phyloP scores from a whole-genome alignment of 2,113 vertebrate species.

The Colistium nudipinnis region DNA sequence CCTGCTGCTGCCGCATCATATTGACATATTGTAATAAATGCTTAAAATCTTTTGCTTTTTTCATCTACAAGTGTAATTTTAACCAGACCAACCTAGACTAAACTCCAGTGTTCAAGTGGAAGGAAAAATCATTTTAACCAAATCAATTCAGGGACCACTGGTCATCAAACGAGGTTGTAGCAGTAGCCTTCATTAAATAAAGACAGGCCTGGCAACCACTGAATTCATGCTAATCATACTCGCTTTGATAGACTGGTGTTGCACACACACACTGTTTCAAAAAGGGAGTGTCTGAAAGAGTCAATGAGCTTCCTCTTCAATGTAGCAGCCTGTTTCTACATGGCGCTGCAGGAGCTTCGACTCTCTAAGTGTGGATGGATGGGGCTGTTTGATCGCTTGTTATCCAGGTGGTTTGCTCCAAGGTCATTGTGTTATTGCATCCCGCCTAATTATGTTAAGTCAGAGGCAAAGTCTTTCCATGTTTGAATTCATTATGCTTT shows the following conservation, averaged over 20 bases:
- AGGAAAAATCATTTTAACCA: neutral
- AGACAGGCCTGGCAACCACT: neutral
- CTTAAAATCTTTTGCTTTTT: neutral
- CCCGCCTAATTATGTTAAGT: constrained; percentile 64
- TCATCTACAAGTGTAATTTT: neutral
- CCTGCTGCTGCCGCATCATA: constrained; percentile 11
- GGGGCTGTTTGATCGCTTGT: constrained; percentile 65
- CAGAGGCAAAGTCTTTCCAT: constrained; percentile 62
- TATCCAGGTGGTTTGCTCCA: constrained; percentile 61
- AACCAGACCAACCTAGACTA: neutral
- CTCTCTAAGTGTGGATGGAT: constrained; percentile 52
- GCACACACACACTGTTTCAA: constrained; percentile 22
- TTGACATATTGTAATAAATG: neutral
- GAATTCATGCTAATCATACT: constrained; percentile 7
- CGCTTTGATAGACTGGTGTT: constrained; percentile 1
- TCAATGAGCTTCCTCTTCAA: constrained; percentile 60
- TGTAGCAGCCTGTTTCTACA: constrained; percentile 27
- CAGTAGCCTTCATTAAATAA: neutral
- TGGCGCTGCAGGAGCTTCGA: constrained; percentile 13
- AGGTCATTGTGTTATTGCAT: constrained; percentile 58
- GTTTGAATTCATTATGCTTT: constrained; percentile 59
- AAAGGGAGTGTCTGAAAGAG: constrained; percentile 55
- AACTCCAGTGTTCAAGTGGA: neutral
- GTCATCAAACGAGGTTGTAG: neutral
- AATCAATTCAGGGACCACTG: neutral